phyloP scores from a whole-genome alignment of 2,113 vertebrate species.

The Cheilinus undulatus region DNA sequence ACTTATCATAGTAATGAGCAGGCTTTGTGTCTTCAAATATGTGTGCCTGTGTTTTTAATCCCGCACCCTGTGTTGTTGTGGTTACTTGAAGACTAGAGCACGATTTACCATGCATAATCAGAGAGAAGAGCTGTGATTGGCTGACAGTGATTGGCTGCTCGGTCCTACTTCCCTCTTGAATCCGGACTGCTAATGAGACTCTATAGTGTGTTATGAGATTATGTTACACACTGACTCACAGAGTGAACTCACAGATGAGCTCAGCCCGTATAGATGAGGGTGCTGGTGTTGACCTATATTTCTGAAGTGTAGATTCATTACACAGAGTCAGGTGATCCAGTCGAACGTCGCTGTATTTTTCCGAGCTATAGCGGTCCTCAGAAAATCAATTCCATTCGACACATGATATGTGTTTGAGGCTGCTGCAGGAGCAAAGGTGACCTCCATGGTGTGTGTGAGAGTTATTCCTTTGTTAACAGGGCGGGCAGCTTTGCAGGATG shows the following conservation, averaged over 20 bases:
- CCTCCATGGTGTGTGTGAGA: neutral
- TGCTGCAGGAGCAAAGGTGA: slow-evolving; percentile 32
- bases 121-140: slow-evolving; percentile 25
- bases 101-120: slow-evolving; percentile 29
- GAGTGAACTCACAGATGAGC: neutral
- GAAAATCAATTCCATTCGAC: slow-evolving; percentile 34
- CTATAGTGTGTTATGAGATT: neutral
- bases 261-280: neutral
- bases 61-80: slow-evolving; percentile 13
- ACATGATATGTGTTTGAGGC: slow-evolving; percentile 26
- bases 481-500: neutral
- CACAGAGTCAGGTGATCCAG: neutral
- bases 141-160: slow-evolving; percentile 10
- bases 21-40: slow-evolving; percentile 11
- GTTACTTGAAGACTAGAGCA: slow-evolving; percentile 20
- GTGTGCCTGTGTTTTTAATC: slow-evolving; percentile 12
- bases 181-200: slow-evolving; percentile 27
- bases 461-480: neutral
- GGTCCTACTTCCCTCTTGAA: slow-evolving; percentile 24
- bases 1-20: slow-evolving; percentile 70
- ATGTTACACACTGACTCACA: slow-evolving; percentile 13
- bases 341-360: neutral
- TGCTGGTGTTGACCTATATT: neutral
- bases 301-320: neutral
- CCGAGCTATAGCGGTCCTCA: neutral